Percentiles rank a stretch among this genome's conserved stretches.
These are phyloP conservation scores for Chalcis sispes DNA, from an alignment of 2,888 invertebrate species.

Conservation along the genomic window DNA sequence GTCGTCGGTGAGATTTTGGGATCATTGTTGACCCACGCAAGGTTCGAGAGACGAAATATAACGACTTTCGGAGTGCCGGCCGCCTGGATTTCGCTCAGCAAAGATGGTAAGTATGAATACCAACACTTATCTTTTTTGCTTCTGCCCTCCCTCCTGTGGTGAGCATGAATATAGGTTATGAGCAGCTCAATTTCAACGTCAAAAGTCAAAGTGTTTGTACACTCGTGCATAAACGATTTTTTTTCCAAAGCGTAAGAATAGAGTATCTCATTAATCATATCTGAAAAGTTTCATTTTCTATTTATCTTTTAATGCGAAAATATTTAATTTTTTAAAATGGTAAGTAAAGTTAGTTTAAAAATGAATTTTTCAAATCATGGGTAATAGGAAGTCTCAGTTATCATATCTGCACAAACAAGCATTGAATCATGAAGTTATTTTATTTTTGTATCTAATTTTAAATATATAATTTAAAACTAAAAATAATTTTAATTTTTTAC, in stretches of 20 bases:
- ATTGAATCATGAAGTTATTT: neutral
- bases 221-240: neutral
- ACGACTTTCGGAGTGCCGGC: neutral
- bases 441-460: neutral
- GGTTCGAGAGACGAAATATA: neutral
- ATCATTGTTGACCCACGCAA: neutral
- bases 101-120: constrained; percentile 35
- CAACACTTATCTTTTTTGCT: neutral
- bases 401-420: constrained; percentile 24
- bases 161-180: constrained; percentile 6
- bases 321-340: neutral
- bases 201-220: neutral
- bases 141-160: neutral
- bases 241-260: neutral
- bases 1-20: constrained; percentile 42
- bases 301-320: neutral
- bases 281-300: neutral
- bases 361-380: neutral
- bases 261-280: no score
- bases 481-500: neutral
- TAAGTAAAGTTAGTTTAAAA: neutral
- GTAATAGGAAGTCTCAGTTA: neutral
- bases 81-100: neutral
- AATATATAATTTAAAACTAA: neutral
- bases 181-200: neutral